A percentile compares a stretch with the other conserved stretches of the same genome.
Conservation (phyloP, 2,113 vertebrate genomes). For the Eudorcas thomsonii region DNA sequence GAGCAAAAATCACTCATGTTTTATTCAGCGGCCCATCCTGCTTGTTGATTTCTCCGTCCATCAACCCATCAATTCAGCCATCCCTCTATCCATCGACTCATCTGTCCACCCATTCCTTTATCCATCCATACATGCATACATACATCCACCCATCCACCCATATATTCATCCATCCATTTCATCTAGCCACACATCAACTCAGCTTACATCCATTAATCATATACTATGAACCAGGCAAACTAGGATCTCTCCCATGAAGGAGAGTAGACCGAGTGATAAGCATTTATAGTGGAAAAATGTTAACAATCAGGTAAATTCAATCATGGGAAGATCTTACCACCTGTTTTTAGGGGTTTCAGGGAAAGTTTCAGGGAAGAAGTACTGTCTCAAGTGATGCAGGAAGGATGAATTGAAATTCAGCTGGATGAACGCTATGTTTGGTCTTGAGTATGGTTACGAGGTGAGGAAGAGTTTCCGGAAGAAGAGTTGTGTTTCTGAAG, state of each 20-base stretch:
- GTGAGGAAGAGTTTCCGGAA: not conserved
- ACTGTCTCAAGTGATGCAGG: not conserved
- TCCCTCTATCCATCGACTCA: not conserved
- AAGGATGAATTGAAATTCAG: not conserved
- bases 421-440: not conserved
- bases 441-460: not conserved
- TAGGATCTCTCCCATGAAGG: not conserved
- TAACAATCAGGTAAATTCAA: not conserved
- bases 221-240: not conserved
- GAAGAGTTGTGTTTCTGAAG: not conserved
- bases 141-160: too few relatives aligned
- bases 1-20: not conserved
- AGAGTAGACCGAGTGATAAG: not conserved
- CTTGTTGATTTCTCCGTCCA: not conserved
- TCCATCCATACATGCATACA: not conserved
- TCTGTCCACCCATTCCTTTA: not conserved
- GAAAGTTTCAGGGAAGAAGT: not conserved
- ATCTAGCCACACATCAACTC: not conserved
- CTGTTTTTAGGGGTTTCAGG: not conserved
- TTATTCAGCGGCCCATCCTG: not conserved
- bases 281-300: not conserved
- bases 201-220: not conserved
- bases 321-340: not conserved
- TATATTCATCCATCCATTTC: not conserved
- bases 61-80: not conserved